Evolutionary conservation across 2,797 vertebrate genomes (phyloP).

Genomic region (Allobates femoralis): DNA sequence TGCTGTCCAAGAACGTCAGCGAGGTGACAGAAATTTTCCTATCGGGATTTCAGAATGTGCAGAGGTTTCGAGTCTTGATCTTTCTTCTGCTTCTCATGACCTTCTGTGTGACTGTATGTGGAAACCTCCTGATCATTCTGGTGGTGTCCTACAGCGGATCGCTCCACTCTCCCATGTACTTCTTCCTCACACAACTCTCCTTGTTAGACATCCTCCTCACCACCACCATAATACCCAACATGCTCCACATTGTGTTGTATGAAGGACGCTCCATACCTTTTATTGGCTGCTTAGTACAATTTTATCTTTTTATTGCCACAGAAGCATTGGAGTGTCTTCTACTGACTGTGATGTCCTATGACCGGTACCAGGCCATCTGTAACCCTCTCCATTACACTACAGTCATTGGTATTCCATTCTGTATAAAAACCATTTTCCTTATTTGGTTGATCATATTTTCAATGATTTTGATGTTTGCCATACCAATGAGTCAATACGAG

Average conservation of each 20-base stretch:
- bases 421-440: rapidly evolving
- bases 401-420: neutral
- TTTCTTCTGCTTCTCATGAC: neutral
- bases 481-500: no score
- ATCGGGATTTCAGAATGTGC: neutral
- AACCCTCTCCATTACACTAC: neutral
- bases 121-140: slow-evolving; percentile 17
- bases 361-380: no score
- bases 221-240: neutral
- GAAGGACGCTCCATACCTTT: neutral
- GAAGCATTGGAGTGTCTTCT: neutral
- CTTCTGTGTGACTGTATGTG: slow-evolving; percentile 13
- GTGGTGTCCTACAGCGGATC: neutral
- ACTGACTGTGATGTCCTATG: slow-evolving; percentile 7
- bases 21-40: neutral
- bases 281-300: no score
- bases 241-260: neutral
- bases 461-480: slow-evolving; percentile 60
- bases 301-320: neutral
- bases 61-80: neutral
- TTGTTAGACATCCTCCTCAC: no score
- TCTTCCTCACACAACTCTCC: no score
- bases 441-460: slow-evolving; percentile 66
- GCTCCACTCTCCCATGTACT: no score
- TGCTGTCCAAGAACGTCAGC: neutral